A percentile compares a stretch with the other conserved stretches of the same genome.
Conservation (phyloP, 2,113 vertebrate genomes). For the Stegostoma tigrinum region DNA sequence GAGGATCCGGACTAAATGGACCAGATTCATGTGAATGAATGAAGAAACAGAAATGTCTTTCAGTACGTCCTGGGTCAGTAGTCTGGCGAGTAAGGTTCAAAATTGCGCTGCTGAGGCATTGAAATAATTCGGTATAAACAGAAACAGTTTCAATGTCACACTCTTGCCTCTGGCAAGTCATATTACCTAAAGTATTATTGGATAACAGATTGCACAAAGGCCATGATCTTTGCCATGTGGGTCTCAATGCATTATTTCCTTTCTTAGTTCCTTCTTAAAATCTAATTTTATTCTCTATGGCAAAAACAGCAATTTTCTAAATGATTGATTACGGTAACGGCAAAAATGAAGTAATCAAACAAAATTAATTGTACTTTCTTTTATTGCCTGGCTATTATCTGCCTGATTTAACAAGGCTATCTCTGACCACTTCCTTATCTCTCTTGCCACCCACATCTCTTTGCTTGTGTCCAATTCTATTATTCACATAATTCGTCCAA, state of each 20-base stretch:
- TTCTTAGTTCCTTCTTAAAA: not conserved
- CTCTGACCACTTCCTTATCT: conserved; percentile 16
- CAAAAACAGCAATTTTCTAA: conserved; percentile 28
- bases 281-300: conserved; percentile 3
- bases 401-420: conserved; percentile 33
- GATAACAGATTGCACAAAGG: conserved; percentile 32
- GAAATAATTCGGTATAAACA: conserved; percentile 65
- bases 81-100: conserved; percentile 58
- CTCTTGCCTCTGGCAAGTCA: conserved; percentile 52
- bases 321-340: conserved; percentile 4
- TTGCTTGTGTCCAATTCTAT: not conserved
- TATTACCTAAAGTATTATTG: conserved; percentile 8
- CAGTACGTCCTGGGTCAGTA: conserved; percentile 78
- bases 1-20: conserved; percentile 57
- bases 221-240: conserved; percentile 15
- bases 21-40: conserved; percentile 55
- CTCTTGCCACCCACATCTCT: conserved; percentile 21
- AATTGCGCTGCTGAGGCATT: conserved; percentile 61
- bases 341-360: conserved; percentile 18
- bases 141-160: conserved; percentile 58
- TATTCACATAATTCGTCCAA: not conserved
- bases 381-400: conserved; percentile 14
- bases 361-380: conserved; percentile 16
- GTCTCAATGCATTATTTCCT: not conserved
- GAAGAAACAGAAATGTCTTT: conserved; percentile 75